Evolutionary conservation across 2,113 vertebrate genomes (phyloP).

Genomic region (Cettia cetti): DNA sequence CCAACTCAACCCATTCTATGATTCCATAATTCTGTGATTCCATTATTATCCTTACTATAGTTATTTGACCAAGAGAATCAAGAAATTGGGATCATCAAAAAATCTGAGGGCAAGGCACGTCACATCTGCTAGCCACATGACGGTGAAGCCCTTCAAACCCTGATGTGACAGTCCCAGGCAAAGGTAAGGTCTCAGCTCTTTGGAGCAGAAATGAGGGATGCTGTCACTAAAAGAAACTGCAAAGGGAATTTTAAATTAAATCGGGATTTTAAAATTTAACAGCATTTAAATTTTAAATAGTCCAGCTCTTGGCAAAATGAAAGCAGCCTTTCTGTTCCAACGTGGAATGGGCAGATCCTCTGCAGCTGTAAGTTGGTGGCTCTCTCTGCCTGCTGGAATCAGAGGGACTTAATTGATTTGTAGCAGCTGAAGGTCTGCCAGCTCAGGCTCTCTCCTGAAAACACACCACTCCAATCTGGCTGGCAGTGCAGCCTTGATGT

Average conservation of each 20-base stretch:
- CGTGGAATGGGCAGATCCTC: background rate
- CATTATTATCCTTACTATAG: background rate
- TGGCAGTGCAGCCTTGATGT: slow-evolving; percentile 3
- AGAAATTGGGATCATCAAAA: background rate
- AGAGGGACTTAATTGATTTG: slow-evolving; percentile 28
- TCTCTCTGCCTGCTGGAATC: background rate
- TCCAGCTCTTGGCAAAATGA: background rate
- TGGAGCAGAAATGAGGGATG: background rate
- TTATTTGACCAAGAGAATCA: background rate
- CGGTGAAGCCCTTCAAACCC: background rate
- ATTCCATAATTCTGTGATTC: background rate
- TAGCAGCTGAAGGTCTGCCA: background rate
- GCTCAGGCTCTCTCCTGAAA: slow-evolving; percentile 11
- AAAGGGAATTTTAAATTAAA: slow-evolving; percentile 22
- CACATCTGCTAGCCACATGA: background rate
- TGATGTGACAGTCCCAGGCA: background rate
- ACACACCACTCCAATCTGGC: background rate
- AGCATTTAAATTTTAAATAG: slow-evolving; percentile 30
- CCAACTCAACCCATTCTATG: background rate
- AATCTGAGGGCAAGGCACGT: background rate
- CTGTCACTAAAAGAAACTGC: background rate
- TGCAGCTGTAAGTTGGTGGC: background rate
- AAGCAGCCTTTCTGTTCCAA: slow-evolving; percentile 3
- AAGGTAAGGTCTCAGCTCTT: background rate
- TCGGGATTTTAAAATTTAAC: slow-evolving; percentile 20